Percentiles rank a stretch among this genome's conserved stretches.
Evolutionary conservation across 2,888 invertebrate genomes (phyloP).

Genomic region (Tipula lateralis): DNA sequence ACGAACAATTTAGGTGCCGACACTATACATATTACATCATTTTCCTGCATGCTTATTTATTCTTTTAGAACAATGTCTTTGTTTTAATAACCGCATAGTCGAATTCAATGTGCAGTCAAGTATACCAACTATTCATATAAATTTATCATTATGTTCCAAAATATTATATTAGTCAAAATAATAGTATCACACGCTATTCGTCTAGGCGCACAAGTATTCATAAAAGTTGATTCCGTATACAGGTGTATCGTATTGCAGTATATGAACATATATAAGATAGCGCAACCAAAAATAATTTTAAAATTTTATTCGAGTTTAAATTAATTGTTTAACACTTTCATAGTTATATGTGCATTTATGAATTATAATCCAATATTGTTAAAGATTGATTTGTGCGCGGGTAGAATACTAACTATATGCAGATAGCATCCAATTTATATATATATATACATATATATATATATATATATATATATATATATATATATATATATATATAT

Average conservation of each 20-base stretch:
- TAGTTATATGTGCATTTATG: not conserved
- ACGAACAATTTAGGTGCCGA: not conserved
- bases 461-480: too few relatives aligned
- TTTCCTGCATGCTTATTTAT: not conserved
- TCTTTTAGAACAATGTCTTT: not conserved
- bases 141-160: not conserved
- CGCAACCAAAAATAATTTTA: not conserved
- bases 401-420: not conserved
- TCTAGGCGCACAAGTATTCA: not conserved
- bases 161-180: not conserved
- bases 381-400: not conserved
- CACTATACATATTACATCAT: not conserved
- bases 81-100: not conserved
- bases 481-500: too few relatives aligned
- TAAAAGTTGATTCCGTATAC: not conserved
- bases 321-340: not conserved
- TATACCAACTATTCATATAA: not conserved
- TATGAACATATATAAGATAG: not conserved
- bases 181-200: not conserved
- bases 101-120: not conserved
- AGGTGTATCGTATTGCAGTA: not conserved
- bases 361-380: not conserved
- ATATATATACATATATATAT: too few relatives aligned
- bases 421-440: not conserved
- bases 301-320: not conserved